phyloP scores from a whole-genome alignment of 2,113 vertebrate genomes.

The Hypomesus transpacificus region DNA sequence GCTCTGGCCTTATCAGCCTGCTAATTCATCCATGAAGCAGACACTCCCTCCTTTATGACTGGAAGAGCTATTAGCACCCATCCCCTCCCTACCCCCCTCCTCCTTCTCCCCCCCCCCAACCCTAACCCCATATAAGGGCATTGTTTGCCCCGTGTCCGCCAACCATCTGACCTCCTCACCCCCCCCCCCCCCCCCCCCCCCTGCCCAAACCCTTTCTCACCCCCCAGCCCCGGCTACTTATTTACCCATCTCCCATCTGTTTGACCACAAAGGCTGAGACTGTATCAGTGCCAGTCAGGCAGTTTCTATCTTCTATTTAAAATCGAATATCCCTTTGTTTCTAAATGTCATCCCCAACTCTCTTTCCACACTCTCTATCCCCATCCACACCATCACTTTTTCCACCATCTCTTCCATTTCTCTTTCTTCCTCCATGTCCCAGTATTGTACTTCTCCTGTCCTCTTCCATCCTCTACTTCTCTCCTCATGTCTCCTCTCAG shows the following conservation, averaged over 20 bases:
- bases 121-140: constrained; percentile 49
- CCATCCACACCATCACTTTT: neutral
- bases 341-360: constrained; percentile 41
- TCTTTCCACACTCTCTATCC: neutral
- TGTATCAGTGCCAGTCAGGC: too few species aligned
- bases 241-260: constrained; percentile 45
- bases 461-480: too few species aligned
- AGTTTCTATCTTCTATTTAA: neutral
- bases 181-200: neutral
- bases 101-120: neutral
- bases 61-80: constrained; percentile 57
- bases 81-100: neutral
- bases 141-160: constrained; percentile 20
- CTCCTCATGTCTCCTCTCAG: too few species aligned
- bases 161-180: constrained; percentile 30
- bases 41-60: constrained; percentile 69
- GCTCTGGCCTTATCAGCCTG: constrained; percentile 38
- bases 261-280: constrained; percentile 10
- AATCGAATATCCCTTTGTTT: constrained; percentile 24
- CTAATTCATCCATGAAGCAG: constrained; percentile 65
- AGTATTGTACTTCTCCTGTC: neutral
- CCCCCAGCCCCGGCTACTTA: constrained; percentile 3
- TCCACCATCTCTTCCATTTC: neutral
- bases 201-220: too few species aligned
- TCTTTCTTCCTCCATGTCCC: neutral